These are phyloP conservation scores for Cyprinodon brontotheroides DNA, from an alignment of 2,113 vertebrate species.

Conservation along the genomic window DNA sequence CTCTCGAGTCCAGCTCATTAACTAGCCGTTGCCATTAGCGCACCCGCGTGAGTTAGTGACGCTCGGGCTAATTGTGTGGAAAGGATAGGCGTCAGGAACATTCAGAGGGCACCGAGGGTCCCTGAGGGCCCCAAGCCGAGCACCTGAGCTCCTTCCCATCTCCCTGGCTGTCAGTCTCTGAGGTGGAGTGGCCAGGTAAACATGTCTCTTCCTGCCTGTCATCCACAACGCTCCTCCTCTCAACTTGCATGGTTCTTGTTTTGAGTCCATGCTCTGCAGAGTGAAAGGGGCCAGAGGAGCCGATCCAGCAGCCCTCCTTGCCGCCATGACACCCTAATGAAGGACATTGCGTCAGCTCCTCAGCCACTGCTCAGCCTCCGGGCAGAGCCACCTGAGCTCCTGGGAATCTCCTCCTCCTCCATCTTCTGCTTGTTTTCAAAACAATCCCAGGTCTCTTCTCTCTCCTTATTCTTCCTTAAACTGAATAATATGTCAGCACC, in stretches of 20 bases:
- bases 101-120: slow-evolving; percentile 59
- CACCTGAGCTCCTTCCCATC: slow-evolving; percentile 77
- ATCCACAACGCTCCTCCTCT: not conserved
- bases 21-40: slow-evolving; percentile 79
- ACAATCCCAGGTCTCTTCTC: not conserved
- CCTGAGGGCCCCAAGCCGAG: slow-evolving; percentile 49
- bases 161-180: slow-evolving; percentile 79
- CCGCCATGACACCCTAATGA: slow-evolving; percentile 54
- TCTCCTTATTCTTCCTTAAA: not conserved
- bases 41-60: slow-evolving; percentile 77
- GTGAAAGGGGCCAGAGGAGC: slow-evolving; percentile 34
- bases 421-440: slow-evolving; percentile 18
- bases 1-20: slow-evolving; percentile 80
- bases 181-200: slow-evolving; percentile 82
- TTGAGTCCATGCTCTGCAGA: not conserved
- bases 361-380: slow-evolving; percentile 54
- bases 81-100: slow-evolving; percentile 74
- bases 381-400: slow-evolving; percentile 68
- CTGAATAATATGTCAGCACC: not conserved
- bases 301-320: slow-evolving; percentile 17
- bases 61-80: slow-evolving; percentile 80
- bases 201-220: slow-evolving; percentile 60
- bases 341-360: slow-evolving; percentile 67
- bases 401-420: slow-evolving; percentile 53
- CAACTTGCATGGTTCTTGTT: not conserved